A percentile compares a stretch with the other conserved stretches of the same genome.
Conservation (phyloP, 2,113 vertebrate genomes). For the Jaculus jaculus region DNA sequence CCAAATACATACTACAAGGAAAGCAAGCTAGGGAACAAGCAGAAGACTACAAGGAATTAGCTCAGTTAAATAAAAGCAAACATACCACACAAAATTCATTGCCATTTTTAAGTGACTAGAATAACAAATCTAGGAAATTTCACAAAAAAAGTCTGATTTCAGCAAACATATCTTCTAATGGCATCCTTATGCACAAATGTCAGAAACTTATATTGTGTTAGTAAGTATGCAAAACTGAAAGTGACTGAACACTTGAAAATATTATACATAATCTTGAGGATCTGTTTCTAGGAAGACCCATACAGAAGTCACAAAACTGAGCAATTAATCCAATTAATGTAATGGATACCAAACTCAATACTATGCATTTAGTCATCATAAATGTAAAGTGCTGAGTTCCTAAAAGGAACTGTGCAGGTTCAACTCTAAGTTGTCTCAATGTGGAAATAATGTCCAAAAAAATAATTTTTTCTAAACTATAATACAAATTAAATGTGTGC, state of each 20-base stretch:
- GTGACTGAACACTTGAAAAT: not conserved
- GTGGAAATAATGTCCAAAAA: constrained; percentile 7
- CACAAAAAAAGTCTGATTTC: not conserved
- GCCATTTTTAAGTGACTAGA: constrained; percentile 11
- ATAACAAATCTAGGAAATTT: constrained; percentile 18
- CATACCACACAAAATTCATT: not conserved
- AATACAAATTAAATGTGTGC: not conserved
- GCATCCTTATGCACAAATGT: not conserved
- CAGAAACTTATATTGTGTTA: not conserved
- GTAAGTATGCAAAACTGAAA: not conserved
- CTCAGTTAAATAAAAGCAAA: not conserved
- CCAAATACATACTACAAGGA: constrained; percentile 27
- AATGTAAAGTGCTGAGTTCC: not conserved
- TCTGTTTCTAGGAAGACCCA: not conserved
- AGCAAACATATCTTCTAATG: not conserved
- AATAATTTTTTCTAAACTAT: not conserved
- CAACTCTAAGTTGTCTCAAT: not conserved
- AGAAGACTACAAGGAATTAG: not conserved
- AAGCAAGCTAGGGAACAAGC: constrained; percentile 29
- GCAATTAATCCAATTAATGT: not conserved
- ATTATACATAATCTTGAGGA: constrained; percentile 16
- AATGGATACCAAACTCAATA: not conserved
- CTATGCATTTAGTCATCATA: not conserved
- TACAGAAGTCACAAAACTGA: not conserved
- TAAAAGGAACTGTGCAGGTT: not conserved